phyloP scores from a whole-genome alignment of 2,113 vertebrate species.

The Oryzias woworae region DNA sequence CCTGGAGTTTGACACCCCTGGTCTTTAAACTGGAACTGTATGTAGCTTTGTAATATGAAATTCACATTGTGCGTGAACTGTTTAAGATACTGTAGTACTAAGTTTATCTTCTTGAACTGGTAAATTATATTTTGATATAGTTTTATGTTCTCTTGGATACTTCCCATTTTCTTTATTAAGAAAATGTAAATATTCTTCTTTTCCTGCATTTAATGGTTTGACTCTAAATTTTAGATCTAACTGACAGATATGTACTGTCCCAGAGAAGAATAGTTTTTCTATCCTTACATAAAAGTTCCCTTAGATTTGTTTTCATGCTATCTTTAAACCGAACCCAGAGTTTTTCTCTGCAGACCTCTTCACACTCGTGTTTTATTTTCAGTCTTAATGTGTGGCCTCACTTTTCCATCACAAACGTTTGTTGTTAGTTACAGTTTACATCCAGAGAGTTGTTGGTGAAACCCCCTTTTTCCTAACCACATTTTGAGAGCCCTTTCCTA shows the following conservation, averaged over 20 bases:
- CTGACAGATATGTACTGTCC: constrained; percentile 16
- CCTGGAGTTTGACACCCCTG: too few species aligned
- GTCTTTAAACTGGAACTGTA: too few species aligned
- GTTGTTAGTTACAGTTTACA: constrained; percentile 61
- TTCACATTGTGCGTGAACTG: too few species aligned
- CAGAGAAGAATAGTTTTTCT: constrained; percentile 16
- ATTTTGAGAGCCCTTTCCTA: constrained; percentile 35
- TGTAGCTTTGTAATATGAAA: too few species aligned
- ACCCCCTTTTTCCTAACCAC: constrained; percentile 35
- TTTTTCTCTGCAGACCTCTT: constrained; percentile 32
- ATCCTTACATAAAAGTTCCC: constrained; percentile 6
- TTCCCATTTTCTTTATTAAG: neutral
- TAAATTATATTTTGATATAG: too few species aligned
- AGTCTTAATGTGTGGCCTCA: constrained; percentile 58
- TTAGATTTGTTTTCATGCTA: constrained; percentile 38
- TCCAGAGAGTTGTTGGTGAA: constrained; percentile 39
- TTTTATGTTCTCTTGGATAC: too few species aligned
- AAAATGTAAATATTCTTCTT: neutral
- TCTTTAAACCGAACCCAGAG: constrained; percentile 49
- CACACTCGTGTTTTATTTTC: constrained; percentile 36
- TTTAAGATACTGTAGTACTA: too few species aligned
- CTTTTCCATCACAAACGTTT: constrained; percentile 67
- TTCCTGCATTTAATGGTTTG: constrained; percentile 15
- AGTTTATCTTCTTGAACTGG: too few species aligned
- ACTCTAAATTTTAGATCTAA: constrained; percentile 1